A percentile compares a stretch with the other conserved stretches of the same genome.
phyloP scores from a whole-genome alignment of 2,888 invertebrate genomes.

The Hofmannophila pseudospretella region DNA sequence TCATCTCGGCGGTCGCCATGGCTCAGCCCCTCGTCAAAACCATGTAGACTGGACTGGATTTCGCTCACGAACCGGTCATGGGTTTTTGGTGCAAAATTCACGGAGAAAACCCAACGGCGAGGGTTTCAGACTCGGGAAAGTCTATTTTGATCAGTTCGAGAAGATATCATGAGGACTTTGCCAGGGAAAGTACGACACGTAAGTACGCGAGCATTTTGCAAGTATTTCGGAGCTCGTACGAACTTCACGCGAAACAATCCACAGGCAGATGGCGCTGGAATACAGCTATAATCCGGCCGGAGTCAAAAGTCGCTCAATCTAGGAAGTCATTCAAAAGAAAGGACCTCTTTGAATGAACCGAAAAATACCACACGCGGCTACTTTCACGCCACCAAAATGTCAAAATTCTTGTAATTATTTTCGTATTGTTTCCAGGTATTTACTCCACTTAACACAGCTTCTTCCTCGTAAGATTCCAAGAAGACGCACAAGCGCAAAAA shows the following conservation, averaged over 20 bases:
- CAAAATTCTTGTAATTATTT: slow-evolving; percentile 43
- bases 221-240: slow-evolving; percentile 44
- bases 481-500: slow-evolving; percentile 40
- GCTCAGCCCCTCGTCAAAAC: slow-evolving; percentile 59
- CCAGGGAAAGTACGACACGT: slow-evolving; percentile 70
- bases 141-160: too few relatives aligned
- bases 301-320: slow-evolving; percentile 31
- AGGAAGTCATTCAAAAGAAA: slow-evolving; percentile 20
- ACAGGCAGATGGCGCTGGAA: slow-evolving; percentile 54
- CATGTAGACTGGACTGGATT: slow-evolving; percentile 44
- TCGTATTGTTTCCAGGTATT: slow-evolving; percentile 33
- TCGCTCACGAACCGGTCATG: slow-evolving; percentile 26
- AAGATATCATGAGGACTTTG: slow-evolving; percentile 31
- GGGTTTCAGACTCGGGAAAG: too few relatives aligned
- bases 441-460: slow-evolving; percentile 48
- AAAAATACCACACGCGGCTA: slow-evolving; percentile 44
- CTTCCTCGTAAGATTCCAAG: slow-evolving; percentile 31
- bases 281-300: slow-evolving; percentile 24
- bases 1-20: slow-evolving; percentile 78
- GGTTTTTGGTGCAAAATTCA: slow-evolving; percentile 6
- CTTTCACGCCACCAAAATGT: slow-evolving; percentile 56
- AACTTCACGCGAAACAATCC: slow-evolving; percentile 47
- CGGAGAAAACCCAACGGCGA: background rate
- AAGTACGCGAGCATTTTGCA: slow-evolving; percentile 55
- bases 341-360: slow-evolving; percentile 34